Evolutionary conservation across 1,140 invertebrate species (phyloP).

Genomic region (Ganaspis sp.): DNA sequence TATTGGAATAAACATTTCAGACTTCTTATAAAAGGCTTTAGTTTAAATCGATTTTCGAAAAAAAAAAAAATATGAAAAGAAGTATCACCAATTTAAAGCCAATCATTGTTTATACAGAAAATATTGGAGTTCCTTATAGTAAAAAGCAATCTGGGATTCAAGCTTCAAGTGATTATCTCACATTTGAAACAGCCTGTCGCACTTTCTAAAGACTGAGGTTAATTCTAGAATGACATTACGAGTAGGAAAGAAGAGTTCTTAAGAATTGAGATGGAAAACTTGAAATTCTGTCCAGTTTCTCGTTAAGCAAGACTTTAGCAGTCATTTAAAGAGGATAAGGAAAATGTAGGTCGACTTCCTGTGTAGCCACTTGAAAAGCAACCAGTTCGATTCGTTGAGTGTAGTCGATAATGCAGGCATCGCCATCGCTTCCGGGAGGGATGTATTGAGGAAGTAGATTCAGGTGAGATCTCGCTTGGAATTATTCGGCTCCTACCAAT

Average conservation of each 20-base stretch:
- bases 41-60: too few relatives aligned
- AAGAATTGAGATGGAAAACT: constrained; percentile 42
- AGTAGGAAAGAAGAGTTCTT: neutral
- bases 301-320: constrained; percentile 66
- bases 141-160: neutral
- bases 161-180: neutral
- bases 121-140: too few relatives aligned
- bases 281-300: constrained; percentile 58
- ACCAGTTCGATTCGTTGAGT: constrained; percentile 40
- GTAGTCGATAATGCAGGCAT: constrained; percentile 58
- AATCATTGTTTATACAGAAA: too few relatives aligned
- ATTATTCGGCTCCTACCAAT: constrained; percentile 63
- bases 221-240: neutral
- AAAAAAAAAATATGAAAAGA: neutral
- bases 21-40: too few relatives aligned
- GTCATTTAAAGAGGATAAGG: constrained; percentile 57
- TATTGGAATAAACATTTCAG: too few relatives aligned
- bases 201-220: constrained; percentile 12
- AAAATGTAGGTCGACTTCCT: constrained; percentile 48
- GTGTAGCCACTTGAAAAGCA: constrained; percentile 24
- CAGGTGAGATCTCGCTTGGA: constrained; percentile 48
- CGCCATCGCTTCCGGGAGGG: constrained; percentile 48
- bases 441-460: constrained; percentile 38
- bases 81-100: neutral
- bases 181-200: neutral